Evolutionary conservation across 2,888 invertebrate genomes (phyloP), one percentile per base, ranked within the genome.

Genomic region (Pterostichus niger): DNA sequence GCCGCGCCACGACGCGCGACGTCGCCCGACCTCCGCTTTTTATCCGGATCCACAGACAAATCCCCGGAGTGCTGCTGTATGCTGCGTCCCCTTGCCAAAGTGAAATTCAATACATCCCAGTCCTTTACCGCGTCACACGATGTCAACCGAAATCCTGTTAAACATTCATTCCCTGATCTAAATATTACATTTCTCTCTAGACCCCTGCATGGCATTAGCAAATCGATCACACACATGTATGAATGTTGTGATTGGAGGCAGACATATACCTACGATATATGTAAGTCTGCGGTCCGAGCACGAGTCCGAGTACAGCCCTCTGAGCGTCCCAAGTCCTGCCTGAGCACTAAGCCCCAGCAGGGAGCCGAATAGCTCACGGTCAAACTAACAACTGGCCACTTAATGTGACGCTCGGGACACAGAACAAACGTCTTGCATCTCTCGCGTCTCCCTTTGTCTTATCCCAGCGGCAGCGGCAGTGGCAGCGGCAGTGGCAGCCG

Each of bases 331-430:
- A 54, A 52, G n/a, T 24, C 33, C 49, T 24, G 73, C 49, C 73
- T 49, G 73, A 75, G 33, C 75, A 13, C 17, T 75, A 79, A 54
- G 81, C 68, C 82, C 82, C 82, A 82, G 61, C 82, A 88, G 89
- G 88, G 89, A 89, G 86, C 87, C 86, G 88, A 89, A 89, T 89
- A 88, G 89, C 89, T 89, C 89, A 90, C 88, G 90, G 89, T 89
- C 89, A 89, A 90, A 90, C 89, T 90, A 90, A 90, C 89, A 89
- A 89, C 89, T 88, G 89, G 89, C 90, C 90, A 89, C 89, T 89
- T 90, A 90, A 90, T 90, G 90, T 90, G 90, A 89, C 90, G 89
- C 89, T 87, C 88, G 90, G 90, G 90, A 90, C 88, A 87, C 87
- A 86, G 83, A 83, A 83, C 83, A 83, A 83, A 83, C 83, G 77